phyloP scores from a whole-genome alignment of 64 coral and sea anemone species.

The Montipora capricornis region DNA sequence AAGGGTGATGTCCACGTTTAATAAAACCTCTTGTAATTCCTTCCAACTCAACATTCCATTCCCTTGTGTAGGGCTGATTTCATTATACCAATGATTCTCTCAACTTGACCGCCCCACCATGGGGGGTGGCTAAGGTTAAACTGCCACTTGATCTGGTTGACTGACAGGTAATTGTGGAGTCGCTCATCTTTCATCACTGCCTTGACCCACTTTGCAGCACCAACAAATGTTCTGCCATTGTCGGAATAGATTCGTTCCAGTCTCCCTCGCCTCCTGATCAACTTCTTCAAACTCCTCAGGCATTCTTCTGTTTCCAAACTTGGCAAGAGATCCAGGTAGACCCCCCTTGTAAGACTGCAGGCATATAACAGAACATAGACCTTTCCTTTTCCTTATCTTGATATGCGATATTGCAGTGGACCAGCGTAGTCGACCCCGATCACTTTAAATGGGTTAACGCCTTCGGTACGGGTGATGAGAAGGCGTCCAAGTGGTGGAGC shows the following conservation, averaged over 20 bases:
- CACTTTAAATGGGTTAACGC: background rate
- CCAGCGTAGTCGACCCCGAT: background rate
- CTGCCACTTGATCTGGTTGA: conserved; percentile 45
- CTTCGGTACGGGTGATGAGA: conserved; percentile 6
- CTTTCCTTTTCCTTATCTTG: background rate
- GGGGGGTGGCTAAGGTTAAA: conserved; percentile 1
- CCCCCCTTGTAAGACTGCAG: too few relatives aligned
- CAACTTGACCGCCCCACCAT: too few relatives aligned
- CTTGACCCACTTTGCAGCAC: conserved; percentile 43
- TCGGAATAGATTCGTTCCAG: too few relatives aligned
- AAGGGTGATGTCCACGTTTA: too few relatives aligned
- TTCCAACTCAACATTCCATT: conserved; percentile 36
- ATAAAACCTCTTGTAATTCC: conserved; percentile 7
- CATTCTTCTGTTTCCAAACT: conserved; percentile 24
- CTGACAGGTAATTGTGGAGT: conserved; percentile 17
- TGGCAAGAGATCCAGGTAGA: conserved; percentile 24
- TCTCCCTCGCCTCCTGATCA: background rate
- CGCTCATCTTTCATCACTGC: conserved; percentile 18
- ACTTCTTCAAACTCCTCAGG: conserved; percentile 21
- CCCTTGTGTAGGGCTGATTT: conserved; percentile 14
- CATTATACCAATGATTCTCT: too few relatives aligned
- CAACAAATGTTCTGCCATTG: conserved; percentile 47
- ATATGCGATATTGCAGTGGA: background rate
- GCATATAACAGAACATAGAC: too few relatives aligned
- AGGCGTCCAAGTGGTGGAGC: conserved; percentile 53